These are phyloP conservation scores for Drosophila ercepeae DNA, from an alignment of 1,140 invertebrate species.

Conservation along the genomic window DNA sequence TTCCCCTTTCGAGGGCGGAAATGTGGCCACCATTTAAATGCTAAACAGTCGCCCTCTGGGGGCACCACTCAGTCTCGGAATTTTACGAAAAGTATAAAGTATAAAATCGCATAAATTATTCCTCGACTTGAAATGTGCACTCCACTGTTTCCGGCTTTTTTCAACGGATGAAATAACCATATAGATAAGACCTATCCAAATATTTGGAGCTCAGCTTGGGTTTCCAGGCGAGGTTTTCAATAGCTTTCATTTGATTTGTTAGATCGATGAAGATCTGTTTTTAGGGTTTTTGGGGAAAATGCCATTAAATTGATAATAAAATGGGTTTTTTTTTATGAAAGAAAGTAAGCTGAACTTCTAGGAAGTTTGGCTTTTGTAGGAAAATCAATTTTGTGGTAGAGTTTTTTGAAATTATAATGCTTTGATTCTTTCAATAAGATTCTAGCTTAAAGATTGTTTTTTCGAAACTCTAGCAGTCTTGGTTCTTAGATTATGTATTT, in stretches of 20 bases:
- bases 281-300: background rate
- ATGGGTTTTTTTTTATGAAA: background rate
- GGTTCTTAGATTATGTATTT: background rate
- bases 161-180: conserved; percentile 38
- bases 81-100: conserved; percentile 7
- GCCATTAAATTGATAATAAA: conserved; percentile 28
- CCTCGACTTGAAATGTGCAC: conserved; percentile 54
- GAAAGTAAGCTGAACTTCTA: conserved; percentile 14
- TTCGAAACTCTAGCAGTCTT: background rate
- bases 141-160: conserved; percentile 66
- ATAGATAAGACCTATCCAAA: conserved; percentile 61
- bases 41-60: conserved; percentile 50
- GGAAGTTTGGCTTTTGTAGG: conserved; percentile 10
- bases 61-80: conserved; percentile 56
- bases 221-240: conserved; percentile 26
- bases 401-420: background rate
- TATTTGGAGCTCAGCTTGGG: conserved; percentile 41
- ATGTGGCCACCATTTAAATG: conserved; percentile 74
- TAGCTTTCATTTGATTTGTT: conserved; percentile 17
- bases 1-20: conserved; percentile 53
- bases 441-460: background rate
- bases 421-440: background rate
- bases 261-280: conserved; percentile 7
- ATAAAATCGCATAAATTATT: conserved; percentile 63
- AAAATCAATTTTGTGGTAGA: background rate